Conservation (phyloP, 2,888 invertebrate genomes). For the Iphiclides podalirius region DNA sequence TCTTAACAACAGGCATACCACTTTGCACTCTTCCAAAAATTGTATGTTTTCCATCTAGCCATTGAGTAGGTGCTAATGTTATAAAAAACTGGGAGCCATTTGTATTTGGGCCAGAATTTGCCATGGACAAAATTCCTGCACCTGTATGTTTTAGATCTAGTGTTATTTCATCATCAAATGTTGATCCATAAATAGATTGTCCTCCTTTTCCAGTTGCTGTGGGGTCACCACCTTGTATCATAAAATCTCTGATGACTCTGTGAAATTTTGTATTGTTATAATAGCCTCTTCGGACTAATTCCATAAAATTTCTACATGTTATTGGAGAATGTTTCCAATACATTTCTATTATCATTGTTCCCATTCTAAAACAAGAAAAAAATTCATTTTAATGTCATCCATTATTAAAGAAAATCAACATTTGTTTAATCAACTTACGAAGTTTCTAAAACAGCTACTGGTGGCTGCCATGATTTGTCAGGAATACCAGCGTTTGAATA, state of each 20-base stretch:
- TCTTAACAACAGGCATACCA: conserved; percentile 94
- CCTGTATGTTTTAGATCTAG: conserved; percentile 97
- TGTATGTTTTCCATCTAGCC: conserved; percentile 98
- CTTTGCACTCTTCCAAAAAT: conserved; percentile 95
- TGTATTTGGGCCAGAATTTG: conserved; percentile 97
- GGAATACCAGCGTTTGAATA: conserved; percentile 86
- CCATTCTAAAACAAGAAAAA: conserved; percentile 86
- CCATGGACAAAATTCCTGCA: conserved; percentile 96
- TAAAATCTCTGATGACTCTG: conserved; percentile 95
- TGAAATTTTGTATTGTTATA: conserved; percentile 98
- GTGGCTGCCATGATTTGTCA: conserved; percentile 94
- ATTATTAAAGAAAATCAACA: not conserved
- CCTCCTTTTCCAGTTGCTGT: conserved; percentile 98
- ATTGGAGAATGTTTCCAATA: conserved; percentile 99
- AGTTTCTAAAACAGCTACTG: conserved; percentile 89
- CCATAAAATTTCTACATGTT: conserved; percentile 98
- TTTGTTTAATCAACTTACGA: conserved; percentile 79
- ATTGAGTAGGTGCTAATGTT: conserved; percentile 96
- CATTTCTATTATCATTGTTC: conserved; percentile 92
- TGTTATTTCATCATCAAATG: conserved; percentile 97
- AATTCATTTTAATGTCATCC: no score
- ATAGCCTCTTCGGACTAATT: conserved; percentile 94
- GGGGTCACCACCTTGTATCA: conserved; percentile 98
- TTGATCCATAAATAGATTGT: conserved; percentile 96
- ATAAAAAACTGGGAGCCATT: conserved; percentile 99